Base-by-base conservation (phyloP, 2,888 invertebrate genomes). In the Endotricha flammealis region DNA sequence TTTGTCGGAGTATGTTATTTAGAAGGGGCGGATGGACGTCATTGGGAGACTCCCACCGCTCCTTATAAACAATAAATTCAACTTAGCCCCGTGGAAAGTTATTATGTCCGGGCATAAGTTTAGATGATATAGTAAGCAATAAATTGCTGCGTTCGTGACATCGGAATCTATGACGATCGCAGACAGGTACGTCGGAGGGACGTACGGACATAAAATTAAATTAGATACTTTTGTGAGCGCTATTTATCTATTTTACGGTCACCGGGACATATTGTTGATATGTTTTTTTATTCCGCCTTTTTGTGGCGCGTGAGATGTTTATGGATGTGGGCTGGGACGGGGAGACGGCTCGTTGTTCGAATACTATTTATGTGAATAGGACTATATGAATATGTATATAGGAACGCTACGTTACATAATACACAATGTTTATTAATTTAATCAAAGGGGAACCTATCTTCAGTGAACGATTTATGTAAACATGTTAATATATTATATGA, bases 101-200 rank as follows among this genome's bases (percentile, higher is more conserved):
- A 71, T 70, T 68, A 69, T 64, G 62, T 60, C 51, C 53, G 55
- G 61, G 52, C 67, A 57, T 65, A 65, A 66, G 63, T 68, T 66
- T 56, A 54, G 64, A 73, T 77, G 77, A 79, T 79, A 73, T 74
- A 76, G 63, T 63, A 62, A 64, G 56, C 68, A 59, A 76, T 80
- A 78, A 79, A 77, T 78, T 67, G 57, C 52, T 62, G 48, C 50
- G 51, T 44, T 49, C 57, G 50, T 61, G 75, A 73, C 73, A 66
- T 64, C 54, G 67, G 73, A 62, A 68, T 71, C 73, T 74, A 72
- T 73, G 71, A 67, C 64, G 69, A 64, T 60, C 65, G 60, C 45
- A 53, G 73, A 72, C 75, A 75, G 74, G 71, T 69, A 64, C 61
- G 58, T 57, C 49, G 50, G 47, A 41, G 42, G 46, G 47, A 44